Percentiles rank a stretch among this genome's conserved stretches.
These are phyloP conservation scores for Tachysurus vachellii DNA, from an alignment of 2,113 vertebrate species.

Conservation along the genomic window DNA sequence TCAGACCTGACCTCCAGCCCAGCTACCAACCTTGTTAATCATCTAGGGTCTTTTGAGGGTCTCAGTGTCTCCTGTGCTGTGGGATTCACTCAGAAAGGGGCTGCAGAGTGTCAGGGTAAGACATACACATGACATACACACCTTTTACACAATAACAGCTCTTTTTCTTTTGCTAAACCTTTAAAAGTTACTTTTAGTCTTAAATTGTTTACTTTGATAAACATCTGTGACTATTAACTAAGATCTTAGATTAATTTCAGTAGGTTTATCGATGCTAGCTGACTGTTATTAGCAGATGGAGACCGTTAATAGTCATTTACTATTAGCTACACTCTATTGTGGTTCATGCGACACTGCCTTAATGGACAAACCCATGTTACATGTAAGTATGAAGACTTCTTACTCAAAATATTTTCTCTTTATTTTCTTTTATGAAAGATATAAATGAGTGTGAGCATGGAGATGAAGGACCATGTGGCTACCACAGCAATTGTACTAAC, in stretches of 20 bases:
- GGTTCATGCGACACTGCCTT: neutral
- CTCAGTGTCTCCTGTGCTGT: conserved; percentile 61
- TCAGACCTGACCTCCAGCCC: neutral
- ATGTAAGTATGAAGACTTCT: neutral
- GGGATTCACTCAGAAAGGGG: conserved; percentile 58
- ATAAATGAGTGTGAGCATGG: conserved; percentile 70
- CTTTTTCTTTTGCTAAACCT: neutral
- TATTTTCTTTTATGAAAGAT: conserved; percentile 61
- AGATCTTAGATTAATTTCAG: neutral
- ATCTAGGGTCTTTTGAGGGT: conserved; percentile 48
- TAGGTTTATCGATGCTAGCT: neutral
- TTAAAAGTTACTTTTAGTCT: neutral
- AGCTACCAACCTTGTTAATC: neutral
- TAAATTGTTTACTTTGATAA: neutral
- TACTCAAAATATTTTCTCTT: neutral
- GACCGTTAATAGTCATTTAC: neutral
- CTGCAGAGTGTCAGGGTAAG: conserved; percentile 63
- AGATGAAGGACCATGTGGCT: conserved; percentile 63
- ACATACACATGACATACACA: neutral
- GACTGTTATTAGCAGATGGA: neutral
- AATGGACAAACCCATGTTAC: neutral
- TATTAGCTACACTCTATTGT: neutral
- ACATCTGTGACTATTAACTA: neutral
- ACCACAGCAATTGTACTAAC: conserved; percentile 72
- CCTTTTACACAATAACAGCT: neutral